Percentiles rank a stretch among this genome's conserved stretches.
Conservation (phyloP, 2,888 invertebrate species). For the Hypselothyrea guttata region DNA sequence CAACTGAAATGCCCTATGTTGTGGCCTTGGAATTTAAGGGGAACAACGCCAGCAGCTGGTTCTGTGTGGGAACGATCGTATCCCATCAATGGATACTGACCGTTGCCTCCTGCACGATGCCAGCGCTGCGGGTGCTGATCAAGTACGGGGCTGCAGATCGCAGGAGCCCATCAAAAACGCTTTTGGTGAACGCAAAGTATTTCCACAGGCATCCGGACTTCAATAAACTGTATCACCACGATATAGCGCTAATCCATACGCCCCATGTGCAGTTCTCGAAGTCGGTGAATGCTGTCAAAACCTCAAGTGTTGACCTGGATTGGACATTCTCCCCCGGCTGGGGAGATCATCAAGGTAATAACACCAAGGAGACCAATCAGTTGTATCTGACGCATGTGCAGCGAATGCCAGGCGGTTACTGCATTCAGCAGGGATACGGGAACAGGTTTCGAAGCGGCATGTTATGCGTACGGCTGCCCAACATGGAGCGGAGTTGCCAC, state of each 20-base stretch:
- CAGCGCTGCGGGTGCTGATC: constrained; percentile 14
- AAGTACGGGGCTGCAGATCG: constrained; percentile 16
- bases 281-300: constrained; percentile 1
- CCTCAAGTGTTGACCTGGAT: not conserved
- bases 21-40: constrained; percentile 29
- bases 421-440: constrained; percentile 11
- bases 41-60: not conserved
- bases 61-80: constrained; percentile 34
- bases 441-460: constrained; percentile 6
- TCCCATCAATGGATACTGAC: constrained; percentile 33
- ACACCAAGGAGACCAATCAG: not conserved
- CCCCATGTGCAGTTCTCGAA: constrained; percentile 15
- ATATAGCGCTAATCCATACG: constrained; percentile 32
- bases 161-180: not conserved
- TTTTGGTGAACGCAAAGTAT: constrained; percentile 4
- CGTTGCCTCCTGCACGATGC: constrained; percentile 35
- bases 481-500: constrained; percentile 28
- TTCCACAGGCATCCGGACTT: constrained; percentile 16
- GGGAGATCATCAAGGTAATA: constrained; percentile 23
- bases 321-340: constrained; percentile 26
- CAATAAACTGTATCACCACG: constrained; percentile 11
- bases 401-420: not conserved
- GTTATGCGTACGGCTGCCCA: constrained; percentile 28
- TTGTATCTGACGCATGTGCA: constrained; percentile 19
- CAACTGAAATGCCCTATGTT: constrained; percentile 14